Percentiles rank a stretch among this genome's conserved stretches.
Evolutionary conservation across 1,140 invertebrate genomes (phyloP).

Genomic region (Lepidurus apus): DNA sequence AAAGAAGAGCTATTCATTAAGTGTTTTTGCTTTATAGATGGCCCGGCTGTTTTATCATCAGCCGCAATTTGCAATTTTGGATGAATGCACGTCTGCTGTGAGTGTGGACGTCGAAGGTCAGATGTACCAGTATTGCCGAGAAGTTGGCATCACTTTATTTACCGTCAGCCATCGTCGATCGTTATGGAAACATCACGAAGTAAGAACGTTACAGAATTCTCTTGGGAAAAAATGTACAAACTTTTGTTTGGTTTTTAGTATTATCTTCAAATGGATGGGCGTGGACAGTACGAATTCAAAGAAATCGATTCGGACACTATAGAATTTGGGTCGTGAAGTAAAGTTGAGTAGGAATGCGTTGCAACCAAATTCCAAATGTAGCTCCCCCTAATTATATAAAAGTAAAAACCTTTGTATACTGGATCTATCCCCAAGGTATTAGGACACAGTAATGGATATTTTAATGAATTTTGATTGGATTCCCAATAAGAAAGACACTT

Average conservation of each 20-base stretch:
- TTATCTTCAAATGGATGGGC: slow-evolving; percentile 90
- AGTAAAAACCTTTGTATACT: slow-evolving; percentile 19
- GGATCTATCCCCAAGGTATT: not conserved
- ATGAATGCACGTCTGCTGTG: slow-evolving; percentile 97
- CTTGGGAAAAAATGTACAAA: slow-evolving; percentile 24
- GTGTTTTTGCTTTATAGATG: slow-evolving; percentile 60
- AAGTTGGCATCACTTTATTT: slow-evolving; percentile 88
- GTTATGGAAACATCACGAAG: slow-evolving; percentile 93
- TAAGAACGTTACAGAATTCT: slow-evolving; percentile 41
- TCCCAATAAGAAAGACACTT: no score
- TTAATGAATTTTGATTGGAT: no score
- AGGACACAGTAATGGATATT: not conserved
- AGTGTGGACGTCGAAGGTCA: slow-evolving; percentile 95
- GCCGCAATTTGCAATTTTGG: slow-evolving; percentile 96
- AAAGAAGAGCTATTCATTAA: slow-evolving; percentile 25
- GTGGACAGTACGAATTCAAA: slow-evolving; percentile 79
- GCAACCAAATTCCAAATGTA: not conserved
- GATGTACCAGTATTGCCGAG: slow-evolving; percentile 89
- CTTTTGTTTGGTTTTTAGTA: slow-evolving; percentile 53
- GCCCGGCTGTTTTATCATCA: slow-evolving; percentile 92
- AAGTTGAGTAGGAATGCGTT: slow-evolving; percentile 14
- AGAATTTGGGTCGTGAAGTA: slow-evolving; percentile 82
- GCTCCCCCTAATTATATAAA: not conserved
- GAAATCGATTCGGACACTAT: slow-evolving; percentile 76
- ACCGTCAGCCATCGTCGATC: slow-evolving; percentile 96